Percentiles rank a stretch among this genome's conserved stretches.
These are phyloP conservation scores for Parotocinclus haroldoi DNA, from an alignment of 2,797 vertebrate species.

Conservation along the genomic window DNA sequence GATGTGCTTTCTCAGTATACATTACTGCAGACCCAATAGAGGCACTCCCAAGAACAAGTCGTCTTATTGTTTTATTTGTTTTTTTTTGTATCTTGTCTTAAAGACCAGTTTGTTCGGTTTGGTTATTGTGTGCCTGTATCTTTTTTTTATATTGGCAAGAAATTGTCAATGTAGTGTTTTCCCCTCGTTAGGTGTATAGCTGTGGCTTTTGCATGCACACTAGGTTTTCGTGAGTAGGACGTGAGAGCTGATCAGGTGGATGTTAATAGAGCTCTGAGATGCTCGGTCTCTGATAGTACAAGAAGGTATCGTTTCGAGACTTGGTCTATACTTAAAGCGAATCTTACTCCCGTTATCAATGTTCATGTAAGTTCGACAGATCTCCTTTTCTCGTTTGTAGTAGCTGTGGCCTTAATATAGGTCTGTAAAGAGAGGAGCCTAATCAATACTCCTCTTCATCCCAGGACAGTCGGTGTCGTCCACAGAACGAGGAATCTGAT, in stretches of 20 bases:
- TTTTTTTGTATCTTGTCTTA: no score
- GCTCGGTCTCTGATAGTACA: constrained; percentile 32
- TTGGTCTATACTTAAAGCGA: not conserved
- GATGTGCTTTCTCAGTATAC: constrained; percentile 10
- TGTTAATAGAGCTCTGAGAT: constrained; percentile 61
- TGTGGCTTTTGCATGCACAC: constrained; percentile 20
- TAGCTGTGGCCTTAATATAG: no score
- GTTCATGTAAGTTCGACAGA: no score
- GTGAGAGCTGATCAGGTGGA: constrained; percentile 51
- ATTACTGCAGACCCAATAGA: constrained; percentile 1
- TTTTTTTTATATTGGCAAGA: no score
- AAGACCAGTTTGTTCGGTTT: no score
- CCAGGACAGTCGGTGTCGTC: constrained; percentile 16
- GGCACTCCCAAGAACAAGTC: not conserved
- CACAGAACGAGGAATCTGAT: not conserved
- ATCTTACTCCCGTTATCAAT: no score
- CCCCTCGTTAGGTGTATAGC: not conserved
- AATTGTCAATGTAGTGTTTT: no score
- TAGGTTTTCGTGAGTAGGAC: constrained; percentile 17
- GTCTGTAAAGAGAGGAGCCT: not conserved
- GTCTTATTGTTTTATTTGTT: no score
- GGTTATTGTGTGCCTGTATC: no score
- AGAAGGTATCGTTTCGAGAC: constrained; percentile 14
- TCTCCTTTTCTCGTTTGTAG: no score
- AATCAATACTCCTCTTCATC: constrained; percentile 9